Base-by-base conservation (phyloP, 2,797 vertebrate species). In the Galaxias olidus region DNA sequence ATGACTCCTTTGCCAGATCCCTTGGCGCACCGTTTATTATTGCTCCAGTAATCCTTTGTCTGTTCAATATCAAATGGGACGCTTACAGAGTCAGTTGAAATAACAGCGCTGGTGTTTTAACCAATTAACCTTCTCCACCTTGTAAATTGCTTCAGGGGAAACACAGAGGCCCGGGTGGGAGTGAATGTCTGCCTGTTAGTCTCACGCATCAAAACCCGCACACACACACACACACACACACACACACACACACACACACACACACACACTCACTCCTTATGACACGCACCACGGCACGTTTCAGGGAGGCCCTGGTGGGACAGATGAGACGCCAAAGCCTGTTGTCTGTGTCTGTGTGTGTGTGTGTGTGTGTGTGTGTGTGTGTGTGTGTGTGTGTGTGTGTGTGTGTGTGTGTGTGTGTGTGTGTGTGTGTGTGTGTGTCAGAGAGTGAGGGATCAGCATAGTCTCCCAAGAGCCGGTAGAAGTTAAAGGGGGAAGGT, bases 51-150 rank as follows among this genome's bases (percentile, higher is more conserved):
- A 74, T 79, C 81, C 75, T 20, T 30, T 59, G 71, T 82, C 79
- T 84, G 84, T 76, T 84, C 82, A 86, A 86, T 87, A 82, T 89
- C 82, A 85, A 81, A 84, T 62, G 69, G 59, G 66, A 60, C 47
- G 74, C 84, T 84, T 84, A 80, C 84, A 80, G 79, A 88, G 75
- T 88, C 83, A 87, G 77, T 71, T 86, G 85, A 77, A 86, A 89
- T 77, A 90, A 88, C 86, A 87, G 71, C 41, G 66, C 74, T 49
- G 79, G 83, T 79, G 75, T 86, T 87, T 87, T 76, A 83, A 83
- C 82, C 82, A 90, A 91, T 90, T 89, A 89, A 91, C 88, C 87
- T 89, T 88, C 84, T 70, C 80, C 72, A 66, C 75, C 68, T 73
- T 83, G 83, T 74, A 86, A 87, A 87, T 80, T 75, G 76, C 83